Conservation (phyloP, 2,888 invertebrate genomes). For the Clanis bilineata region DNA sequence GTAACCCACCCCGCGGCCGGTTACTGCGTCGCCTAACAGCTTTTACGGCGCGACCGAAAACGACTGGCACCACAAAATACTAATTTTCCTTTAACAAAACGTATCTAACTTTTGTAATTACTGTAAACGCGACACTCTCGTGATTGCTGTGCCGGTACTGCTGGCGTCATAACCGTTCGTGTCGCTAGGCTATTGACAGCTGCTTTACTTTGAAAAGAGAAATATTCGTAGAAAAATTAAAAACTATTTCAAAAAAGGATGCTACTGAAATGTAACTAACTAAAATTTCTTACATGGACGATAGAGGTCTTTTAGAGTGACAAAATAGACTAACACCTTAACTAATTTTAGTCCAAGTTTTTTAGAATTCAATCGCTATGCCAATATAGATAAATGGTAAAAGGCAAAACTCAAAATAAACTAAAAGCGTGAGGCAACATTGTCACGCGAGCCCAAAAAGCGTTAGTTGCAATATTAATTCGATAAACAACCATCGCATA, state of each 20-base stretch:
- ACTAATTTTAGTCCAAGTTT: too few species aligned
- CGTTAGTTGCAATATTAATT: constrained; percentile 72
- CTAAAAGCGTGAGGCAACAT: constrained; percentile 20
- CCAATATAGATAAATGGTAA: not conserved
- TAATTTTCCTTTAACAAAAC: constrained; percentile 71
- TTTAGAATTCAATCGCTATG: too few species aligned
- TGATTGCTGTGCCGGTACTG: constrained; percentile 52
- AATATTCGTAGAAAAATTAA: not conserved
- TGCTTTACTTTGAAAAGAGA: not conserved
- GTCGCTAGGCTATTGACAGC: not conserved
- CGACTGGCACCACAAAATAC: constrained; percentile 73
- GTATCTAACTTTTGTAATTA: constrained; percentile 77
- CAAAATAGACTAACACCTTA: too few species aligned
- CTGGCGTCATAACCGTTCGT: constrained; percentile 32
- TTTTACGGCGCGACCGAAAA: constrained; percentile 61
- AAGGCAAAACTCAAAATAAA: not conserved
- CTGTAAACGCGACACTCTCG: constrained; percentile 63
- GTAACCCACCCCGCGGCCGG: constrained; percentile 32
- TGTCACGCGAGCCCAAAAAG: constrained; percentile 44
- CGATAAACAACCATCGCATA: constrained; percentile 80
- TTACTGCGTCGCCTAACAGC: constrained; percentile 55
- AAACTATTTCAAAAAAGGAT: too few species aligned
- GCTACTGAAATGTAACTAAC: too few species aligned
- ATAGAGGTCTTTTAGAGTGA: too few species aligned
- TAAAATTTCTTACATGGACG: too few species aligned